Conservation (phyloP, 2,888 invertebrate species). For the Lissonota sp. region DNA sequence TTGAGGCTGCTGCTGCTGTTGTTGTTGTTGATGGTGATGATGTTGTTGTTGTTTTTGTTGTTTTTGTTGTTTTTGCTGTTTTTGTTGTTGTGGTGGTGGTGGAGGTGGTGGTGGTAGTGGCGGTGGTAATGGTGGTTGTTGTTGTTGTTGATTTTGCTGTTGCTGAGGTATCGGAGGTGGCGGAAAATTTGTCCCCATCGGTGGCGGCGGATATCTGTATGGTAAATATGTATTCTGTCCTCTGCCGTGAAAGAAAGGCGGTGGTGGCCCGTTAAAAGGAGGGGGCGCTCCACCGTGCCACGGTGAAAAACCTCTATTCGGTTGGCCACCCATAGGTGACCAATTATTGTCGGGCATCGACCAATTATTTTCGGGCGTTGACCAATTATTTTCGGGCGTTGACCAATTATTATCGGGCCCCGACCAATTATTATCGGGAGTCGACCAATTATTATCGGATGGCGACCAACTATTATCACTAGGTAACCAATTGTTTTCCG, state of each 20-base stretch:
- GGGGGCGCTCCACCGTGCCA: conserved; percentile 45
- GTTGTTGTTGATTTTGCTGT: no score
- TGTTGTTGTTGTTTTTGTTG: no score
- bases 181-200: conserved; percentile 35
- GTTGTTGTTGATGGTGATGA: no score
- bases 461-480: conserved; percentile 30
- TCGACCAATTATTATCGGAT: background rate
- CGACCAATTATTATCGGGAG: conserved; percentile 9
- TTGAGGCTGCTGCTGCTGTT: no score
- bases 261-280: conserved; percentile 37
- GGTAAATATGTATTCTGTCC: conserved; percentile 39
- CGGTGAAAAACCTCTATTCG: conserved; percentile 5
- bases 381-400: no score
- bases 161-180: background rate
- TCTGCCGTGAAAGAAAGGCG: conserved; percentile 32
- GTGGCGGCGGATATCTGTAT: conserved; percentile 51
- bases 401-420: conserved; percentile 11
- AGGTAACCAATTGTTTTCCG: conserved; percentile 31
- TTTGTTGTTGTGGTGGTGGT: no score
- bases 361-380: background rate
- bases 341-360: conserved; percentile 38
- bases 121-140: no score
- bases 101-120: no score
- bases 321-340: background rate
- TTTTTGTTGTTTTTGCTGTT: no score